Evolutionary conservation across 2,797 vertebrate genomes (phyloP).

Genomic region (Pagetopsis macropterus): DNA sequence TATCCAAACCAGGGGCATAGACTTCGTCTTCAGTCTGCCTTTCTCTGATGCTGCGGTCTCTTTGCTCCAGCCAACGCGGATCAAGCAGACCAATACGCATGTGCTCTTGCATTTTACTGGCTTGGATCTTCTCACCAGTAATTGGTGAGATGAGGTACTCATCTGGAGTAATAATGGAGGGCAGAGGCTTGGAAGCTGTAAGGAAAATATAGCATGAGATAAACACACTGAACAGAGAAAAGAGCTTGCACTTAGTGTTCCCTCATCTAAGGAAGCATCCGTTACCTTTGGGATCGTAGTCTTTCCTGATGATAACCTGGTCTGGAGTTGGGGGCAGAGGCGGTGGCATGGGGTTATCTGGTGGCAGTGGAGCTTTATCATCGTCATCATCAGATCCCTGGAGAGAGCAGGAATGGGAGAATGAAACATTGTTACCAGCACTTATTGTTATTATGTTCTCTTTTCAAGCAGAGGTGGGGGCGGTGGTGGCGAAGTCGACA

Average conservation of each 20-base stretch:
- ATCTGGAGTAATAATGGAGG: slow-evolving; percentile 83
- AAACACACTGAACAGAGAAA: not conserved
- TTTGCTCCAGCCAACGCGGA: slow-evolving; percentile 97
- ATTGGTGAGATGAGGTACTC: slow-evolving; percentile 98
- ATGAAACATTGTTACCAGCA: not conserved
- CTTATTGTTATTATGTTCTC: not conserved
- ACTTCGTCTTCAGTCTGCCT: slow-evolving; percentile 98
- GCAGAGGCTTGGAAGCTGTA: slow-evolving; percentile 89
- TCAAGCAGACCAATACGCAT: slow-evolving; percentile 98
- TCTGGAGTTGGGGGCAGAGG: slow-evolving; percentile 97
- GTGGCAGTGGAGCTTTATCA: slow-evolving; percentile 94
- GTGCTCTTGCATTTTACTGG: slow-evolving; percentile 99
- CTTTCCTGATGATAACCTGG: slow-evolving; percentile 98
- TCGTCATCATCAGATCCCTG: slow-evolving; percentile 99
- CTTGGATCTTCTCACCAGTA: slow-evolving; percentile 97
- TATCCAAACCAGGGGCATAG: slow-evolving; percentile 98
- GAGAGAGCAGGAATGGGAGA: slow-evolving; percentile 13
- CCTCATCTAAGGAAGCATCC: not conserved
- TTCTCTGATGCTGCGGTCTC: slow-evolving; percentile 94
- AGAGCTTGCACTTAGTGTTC: not conserved
- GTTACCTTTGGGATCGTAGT: slow-evolving; percentile 98
- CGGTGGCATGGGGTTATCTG: slow-evolving; percentile 96
- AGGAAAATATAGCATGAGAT: slow-evolving; percentile 14
- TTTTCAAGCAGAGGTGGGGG: not conserved
- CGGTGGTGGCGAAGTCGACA: no score